These are phyloP conservation scores for Beris chalybata DNA, from an alignment of 2,888 invertebrate species.

Conservation along the genomic window DNA sequence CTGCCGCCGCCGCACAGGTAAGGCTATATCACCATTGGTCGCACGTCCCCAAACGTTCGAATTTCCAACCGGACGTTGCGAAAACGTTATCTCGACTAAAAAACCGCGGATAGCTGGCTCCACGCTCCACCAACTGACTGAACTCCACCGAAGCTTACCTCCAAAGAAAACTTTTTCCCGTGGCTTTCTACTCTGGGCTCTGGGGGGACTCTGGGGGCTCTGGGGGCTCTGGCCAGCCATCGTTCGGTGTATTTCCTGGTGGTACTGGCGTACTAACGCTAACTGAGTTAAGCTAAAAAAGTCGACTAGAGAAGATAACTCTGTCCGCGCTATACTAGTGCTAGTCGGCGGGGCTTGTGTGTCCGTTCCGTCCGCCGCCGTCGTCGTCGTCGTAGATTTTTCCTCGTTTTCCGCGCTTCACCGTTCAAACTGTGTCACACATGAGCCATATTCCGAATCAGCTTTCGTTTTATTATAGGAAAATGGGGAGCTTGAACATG, in stretches of 20 bases:
- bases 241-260: too few species aligned
- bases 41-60: not conserved
- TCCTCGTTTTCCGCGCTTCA: slow-evolving; percentile 1
- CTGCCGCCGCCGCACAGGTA: too few species aligned
- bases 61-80: slow-evolving; percentile 27
- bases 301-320: not conserved
- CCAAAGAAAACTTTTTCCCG: slow-evolving; percentile 26
- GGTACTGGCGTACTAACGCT: too few species aligned
- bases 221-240: too few species aligned
- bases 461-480: not conserved
- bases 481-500: slow-evolving; percentile 21
- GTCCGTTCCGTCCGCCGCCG: too few species aligned
- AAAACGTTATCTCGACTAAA: slow-evolving; percentile 29
- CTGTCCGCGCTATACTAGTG: slow-evolving; percentile 1
- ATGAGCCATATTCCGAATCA: slow-evolving; percentile 7
- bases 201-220: too few species aligned
- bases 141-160: slow-evolving; percentile 27
- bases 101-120: slow-evolving; percentile 10
- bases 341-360: not conserved
- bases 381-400: slow-evolving; percentile 10
- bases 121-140: slow-evolving; percentile 24
- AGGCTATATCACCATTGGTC: too few species aligned
- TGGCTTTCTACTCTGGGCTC: slow-evolving; percentile 6
- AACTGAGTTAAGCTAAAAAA: too few species aligned
- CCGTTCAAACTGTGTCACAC: slow-evolving; percentile 9